phyloP scores from a whole-genome alignment of 2,888 invertebrate genomes.

The Archips xylosteana region DNA sequence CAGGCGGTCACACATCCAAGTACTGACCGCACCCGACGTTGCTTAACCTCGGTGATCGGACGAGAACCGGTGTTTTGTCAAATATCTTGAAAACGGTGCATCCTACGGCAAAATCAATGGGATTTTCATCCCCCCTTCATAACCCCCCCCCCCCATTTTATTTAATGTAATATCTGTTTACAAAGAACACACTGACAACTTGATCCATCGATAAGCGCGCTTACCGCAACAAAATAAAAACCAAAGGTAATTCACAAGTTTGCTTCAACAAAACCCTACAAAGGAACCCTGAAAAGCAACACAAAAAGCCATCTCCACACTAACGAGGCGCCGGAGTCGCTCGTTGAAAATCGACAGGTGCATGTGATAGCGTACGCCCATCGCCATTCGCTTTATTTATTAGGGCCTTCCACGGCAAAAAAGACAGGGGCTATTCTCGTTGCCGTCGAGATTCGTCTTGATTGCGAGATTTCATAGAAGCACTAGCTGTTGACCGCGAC shows the following conservation, averaged over 20 bases:
- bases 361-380: slow-evolving; percentile 72
- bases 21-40: no score
- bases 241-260: background rate
- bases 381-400: slow-evolving; percentile 74
- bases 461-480: background rate
- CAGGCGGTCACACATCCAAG: no score
- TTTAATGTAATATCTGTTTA: no score
- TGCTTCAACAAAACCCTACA: background rate
- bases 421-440: slow-evolving; percentile 49
- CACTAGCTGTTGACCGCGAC: background rate
- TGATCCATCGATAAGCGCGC: no score
- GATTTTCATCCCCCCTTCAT: no score
- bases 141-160: no score
- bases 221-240: no score
- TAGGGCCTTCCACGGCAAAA: slow-evolving; percentile 61
- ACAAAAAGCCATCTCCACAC: slow-evolving; percentile 55
- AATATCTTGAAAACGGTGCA: no score
- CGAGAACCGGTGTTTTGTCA: no score
- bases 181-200: no score
- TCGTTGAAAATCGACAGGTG: slow-evolving; percentile 76
- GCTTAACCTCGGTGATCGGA: no score
- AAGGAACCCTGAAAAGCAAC: slow-evolving; percentile 22
- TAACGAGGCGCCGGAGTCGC: slow-evolving; percentile 40
- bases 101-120: no score
- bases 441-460: background rate